These are phyloP conservation scores for Latrodectus elegans DNA, from an alignment of 2,888 invertebrate species.

Conservation along the genomic window DNA sequence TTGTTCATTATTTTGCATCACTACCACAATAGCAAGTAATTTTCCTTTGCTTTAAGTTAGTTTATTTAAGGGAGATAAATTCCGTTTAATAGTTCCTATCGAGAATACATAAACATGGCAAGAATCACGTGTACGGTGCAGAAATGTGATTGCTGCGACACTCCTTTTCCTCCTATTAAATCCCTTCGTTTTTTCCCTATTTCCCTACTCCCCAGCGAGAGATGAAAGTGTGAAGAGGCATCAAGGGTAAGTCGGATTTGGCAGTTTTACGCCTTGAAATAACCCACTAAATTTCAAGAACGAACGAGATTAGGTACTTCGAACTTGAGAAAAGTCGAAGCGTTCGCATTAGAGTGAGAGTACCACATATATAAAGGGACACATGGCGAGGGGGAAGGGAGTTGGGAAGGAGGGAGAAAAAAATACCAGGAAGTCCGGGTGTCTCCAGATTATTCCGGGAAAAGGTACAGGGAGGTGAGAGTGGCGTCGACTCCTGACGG, in stretches of 20 bases:
- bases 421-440: constrained; percentile 30
- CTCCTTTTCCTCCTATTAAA: constrained; percentile 58
- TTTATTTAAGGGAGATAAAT: too few relatives aligned
- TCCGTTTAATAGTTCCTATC: too few relatives aligned
- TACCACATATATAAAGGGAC: constrained; percentile 26
- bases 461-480: background rate
- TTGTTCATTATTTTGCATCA: too few relatives aligned
- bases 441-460: constrained; percentile 58
- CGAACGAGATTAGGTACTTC: constrained; percentile 59
- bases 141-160: constrained; percentile 48
- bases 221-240: constrained; percentile 5
- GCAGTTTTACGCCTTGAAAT: constrained; percentile 66
- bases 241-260: constrained; percentile 36
- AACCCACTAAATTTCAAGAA: constrained; percentile 62
- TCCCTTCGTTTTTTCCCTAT: constrained; percentile 23
- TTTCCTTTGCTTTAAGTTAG: too few relatives aligned
- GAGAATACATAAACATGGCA: constrained; percentile 46
- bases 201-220: background rate
- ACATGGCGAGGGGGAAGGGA: background rate
- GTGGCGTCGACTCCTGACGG: constrained; percentile 51
- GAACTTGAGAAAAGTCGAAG: constrained; percentile 61
- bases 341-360: constrained; percentile 54
- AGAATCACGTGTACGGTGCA: constrained; percentile 46
- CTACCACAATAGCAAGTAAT: too few relatives aligned
- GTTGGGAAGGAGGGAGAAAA: constrained; percentile 5